phyloP scores from a whole-genome alignment of 2,113 vertebrate species.

The Suricata suricatta region DNA sequence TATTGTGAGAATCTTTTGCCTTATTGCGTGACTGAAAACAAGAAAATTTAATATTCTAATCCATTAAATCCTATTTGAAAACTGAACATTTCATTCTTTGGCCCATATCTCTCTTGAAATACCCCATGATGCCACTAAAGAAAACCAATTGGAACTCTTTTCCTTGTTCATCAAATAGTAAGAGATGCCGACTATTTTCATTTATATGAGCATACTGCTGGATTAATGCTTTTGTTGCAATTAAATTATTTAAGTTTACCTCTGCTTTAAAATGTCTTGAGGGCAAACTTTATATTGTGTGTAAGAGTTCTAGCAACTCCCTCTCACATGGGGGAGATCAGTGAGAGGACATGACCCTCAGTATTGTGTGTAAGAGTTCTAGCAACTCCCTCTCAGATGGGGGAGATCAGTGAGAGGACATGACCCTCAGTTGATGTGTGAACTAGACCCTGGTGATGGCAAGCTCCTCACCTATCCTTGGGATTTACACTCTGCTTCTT shows the following conservation, averaged over 20 bases:
- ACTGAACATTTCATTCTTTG: conserved; percentile 29
- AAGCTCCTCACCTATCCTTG: not conserved
- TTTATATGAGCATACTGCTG: not conserved
- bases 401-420: not conserved
- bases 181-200: not conserved
- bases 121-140: not conserved
- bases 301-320: not conserved
- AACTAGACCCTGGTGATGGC: no score
- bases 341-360: not conserved
- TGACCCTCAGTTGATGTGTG: no score
- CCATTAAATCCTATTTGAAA: conserved; percentile 1
- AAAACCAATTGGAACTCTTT: not conserved
- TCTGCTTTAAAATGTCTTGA: not conserved
- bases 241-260: not conserved
- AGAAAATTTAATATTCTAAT: not conserved
- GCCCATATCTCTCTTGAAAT: conserved; percentile 13
- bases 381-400: not conserved
- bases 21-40: not conserved
- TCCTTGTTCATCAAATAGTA: not conserved
- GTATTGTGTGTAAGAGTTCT: not conserved
- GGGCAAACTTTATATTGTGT: not conserved
- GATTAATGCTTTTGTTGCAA: not conserved
- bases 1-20: not conserved
- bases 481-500: not conserved
- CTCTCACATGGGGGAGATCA: not conserved